A percentile compares a stretch with the other conserved stretches of the same genome.
These are phyloP conservation scores for Catostomus latipinnis DNA, from an alignment of 2,797 vertebrate genomes.

Conservation along the genomic window DNA sequence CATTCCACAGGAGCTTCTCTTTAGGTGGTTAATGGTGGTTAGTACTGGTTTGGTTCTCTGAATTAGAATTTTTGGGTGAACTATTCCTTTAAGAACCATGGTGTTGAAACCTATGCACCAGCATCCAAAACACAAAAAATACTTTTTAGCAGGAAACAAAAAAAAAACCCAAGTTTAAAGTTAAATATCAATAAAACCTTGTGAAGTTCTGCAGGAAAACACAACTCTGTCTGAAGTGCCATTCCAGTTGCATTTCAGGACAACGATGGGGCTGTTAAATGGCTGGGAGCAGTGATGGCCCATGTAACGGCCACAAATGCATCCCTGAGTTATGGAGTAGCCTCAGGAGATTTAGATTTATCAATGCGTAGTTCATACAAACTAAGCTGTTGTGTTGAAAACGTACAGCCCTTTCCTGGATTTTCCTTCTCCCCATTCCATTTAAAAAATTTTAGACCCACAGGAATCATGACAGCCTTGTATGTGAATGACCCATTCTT, in stretches of 20 bases:
- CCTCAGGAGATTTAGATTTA: slow-evolving; percentile 59
- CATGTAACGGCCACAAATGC: slow-evolving; percentile 50
- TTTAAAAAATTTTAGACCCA: slow-evolving; percentile 35
- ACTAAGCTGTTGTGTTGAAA: slow-evolving; percentile 58
- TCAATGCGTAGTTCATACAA: slow-evolving; percentile 63
- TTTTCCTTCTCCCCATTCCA: slow-evolving; percentile 45
- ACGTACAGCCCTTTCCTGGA: slow-evolving; percentile 51
- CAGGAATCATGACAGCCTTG: slow-evolving; percentile 58
- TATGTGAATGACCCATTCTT: slow-evolving; percentile 56
- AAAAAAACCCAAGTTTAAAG: not conserved
- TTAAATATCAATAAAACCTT: slow-evolving; percentile 22
- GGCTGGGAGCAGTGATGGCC: slow-evolving; percentile 37
- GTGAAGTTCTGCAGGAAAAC: not conserved
- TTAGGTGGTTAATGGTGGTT: too few relatives aligned
- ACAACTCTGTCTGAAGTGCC: not conserved
- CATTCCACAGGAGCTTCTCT: not conserved
- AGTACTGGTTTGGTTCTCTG: too few relatives aligned
- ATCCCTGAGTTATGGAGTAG: slow-evolving; percentile 58
- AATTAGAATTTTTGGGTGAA: too few relatives aligned
- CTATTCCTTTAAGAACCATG: too few relatives aligned
- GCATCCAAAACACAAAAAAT: too few relatives aligned
- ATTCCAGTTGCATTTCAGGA: slow-evolving; percentile 30
- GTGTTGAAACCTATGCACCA: too few relatives aligned
- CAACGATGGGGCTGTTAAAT: slow-evolving; percentile 19
- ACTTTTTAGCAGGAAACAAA: not conserved